Evolutionary conservation across 2,797 vertebrate species (phyloP), one percentile per base, ranked within the genome.

Genomic region (Kryptolebias ocellatus): DNA sequence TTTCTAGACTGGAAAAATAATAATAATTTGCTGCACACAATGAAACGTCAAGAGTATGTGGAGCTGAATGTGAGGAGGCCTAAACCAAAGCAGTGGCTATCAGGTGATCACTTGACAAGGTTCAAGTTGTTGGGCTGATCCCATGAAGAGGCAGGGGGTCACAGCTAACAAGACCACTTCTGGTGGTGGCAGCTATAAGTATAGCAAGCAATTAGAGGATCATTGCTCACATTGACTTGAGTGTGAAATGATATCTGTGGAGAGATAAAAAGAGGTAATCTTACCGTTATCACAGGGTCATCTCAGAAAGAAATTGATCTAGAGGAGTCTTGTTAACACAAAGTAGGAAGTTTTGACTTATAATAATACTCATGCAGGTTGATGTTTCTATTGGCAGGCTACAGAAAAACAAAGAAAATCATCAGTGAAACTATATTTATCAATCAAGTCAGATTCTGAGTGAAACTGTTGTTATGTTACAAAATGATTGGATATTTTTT

Each of bases 221-320:
- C 81, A 75, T 85, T 67, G 83, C 74, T 90, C 83, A 86, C 83
- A 52, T 44, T 55, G 81, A 79, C 85, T 87, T 67, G 65, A 92
- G 90, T 89, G 83, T 87, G 83, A 90, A 87, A 87, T 83, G 86
- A 90, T 87, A 85, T 74, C 70, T 68, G 80, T 75, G 83, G 69
- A 74, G 89, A 83, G 90, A 90, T 57, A 82, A 83, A 39, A 45
- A 84, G 87, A 83, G 89, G 89, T 91, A 90, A 92, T 87, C 83
- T 83, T 60, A 87, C 80, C 84, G 85, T 90, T 85, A 92, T 92
- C 90, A 85, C 85, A 65, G 83, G 92, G 92, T 91, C 91, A 92
- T 77, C 90, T 85, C 65, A 59, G 79, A 57, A 87, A 88, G 89
- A 91, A 86, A 83, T 65, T 72, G 84, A 91, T 90, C 84, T 76